These are phyloP conservation scores for Nephrotoma guestfalica DNA, from an alignment of 2,888 invertebrate genomes.

Conservation along the genomic window DNA sequence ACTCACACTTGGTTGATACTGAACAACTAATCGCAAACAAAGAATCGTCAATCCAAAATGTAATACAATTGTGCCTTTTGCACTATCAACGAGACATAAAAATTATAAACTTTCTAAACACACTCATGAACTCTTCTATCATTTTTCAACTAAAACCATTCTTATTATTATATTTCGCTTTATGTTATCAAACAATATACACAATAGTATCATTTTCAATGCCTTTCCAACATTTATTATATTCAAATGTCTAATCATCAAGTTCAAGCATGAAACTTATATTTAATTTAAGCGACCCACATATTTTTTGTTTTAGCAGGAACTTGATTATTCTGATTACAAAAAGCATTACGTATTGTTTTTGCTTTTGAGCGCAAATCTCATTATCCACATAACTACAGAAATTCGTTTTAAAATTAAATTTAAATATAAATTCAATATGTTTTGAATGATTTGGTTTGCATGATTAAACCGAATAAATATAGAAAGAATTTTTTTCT, in stretches of 20 bases:
- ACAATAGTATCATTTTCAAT: background rate
- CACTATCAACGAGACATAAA: background rate
- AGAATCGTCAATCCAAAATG: background rate
- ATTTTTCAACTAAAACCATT: background rate
- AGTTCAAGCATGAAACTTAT: background rate
- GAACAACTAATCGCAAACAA: background rate
- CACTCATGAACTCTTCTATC: background rate
- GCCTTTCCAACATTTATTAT: background rate
- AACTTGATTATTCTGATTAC: background rate
- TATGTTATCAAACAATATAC: background rate
- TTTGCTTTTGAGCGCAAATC: background rate
- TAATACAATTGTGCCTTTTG: background rate
- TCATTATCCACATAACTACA: background rate
- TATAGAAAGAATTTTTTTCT: background rate
- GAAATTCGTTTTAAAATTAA: background rate
- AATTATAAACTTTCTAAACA: background rate
- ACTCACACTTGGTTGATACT: too few relatives aligned
- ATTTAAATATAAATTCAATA: background rate
- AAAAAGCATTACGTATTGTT: background rate
- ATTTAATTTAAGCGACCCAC: background rate
- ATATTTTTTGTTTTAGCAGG: background rate
- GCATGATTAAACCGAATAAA: background rate
- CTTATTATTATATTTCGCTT: background rate
- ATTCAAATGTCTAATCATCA: background rate
- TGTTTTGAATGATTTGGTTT: background rate